phyloP scores from a whole-genome alignment of 2,888 invertebrate species.

The Agrochola litura region DNA sequence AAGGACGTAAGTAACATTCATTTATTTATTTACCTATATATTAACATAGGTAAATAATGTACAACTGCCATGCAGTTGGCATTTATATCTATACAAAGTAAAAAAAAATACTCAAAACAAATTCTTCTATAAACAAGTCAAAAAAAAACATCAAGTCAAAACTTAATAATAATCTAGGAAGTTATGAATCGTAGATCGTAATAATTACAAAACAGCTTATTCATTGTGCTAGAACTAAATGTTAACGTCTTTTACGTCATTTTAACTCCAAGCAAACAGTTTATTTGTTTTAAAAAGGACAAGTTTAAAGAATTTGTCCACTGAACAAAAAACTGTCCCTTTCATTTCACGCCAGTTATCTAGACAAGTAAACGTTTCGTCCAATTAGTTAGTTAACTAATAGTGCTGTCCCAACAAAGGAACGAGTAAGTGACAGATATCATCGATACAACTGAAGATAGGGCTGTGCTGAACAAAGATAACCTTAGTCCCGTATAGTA shows the following conservation, averaged over 20 bases:
- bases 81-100: not conserved
- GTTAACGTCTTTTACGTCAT: constrained; percentile 5
- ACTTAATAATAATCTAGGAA: not conserved
- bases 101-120: not conserved
- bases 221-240: not conserved
- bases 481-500: no score
- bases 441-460: constrained; percentile 48
- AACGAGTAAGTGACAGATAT: constrained; percentile 58
- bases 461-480: constrained; percentile 42
- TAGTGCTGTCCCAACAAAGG: constrained; percentile 74
- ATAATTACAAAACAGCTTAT: not conserved
- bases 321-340: constrained; percentile 55
- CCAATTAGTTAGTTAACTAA: constrained; percentile 86
- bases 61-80: not conserved
- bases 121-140: not conserved
- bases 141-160: not conserved
- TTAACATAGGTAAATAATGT: not conserved
- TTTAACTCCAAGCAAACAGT: constrained; percentile 8
- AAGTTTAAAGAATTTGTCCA: constrained; percentile 37
- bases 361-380: constrained; percentile 44
- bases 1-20: constrained; percentile 3
- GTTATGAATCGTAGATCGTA: not conserved
- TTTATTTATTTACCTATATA: not conserved
- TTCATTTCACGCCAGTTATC: constrained; percentile 45
- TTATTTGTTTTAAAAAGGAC: constrained; percentile 47